Evolutionary conservation across 2,113 vertebrate species (phyloP).

Genomic region (Nipponia nippon): DNA sequence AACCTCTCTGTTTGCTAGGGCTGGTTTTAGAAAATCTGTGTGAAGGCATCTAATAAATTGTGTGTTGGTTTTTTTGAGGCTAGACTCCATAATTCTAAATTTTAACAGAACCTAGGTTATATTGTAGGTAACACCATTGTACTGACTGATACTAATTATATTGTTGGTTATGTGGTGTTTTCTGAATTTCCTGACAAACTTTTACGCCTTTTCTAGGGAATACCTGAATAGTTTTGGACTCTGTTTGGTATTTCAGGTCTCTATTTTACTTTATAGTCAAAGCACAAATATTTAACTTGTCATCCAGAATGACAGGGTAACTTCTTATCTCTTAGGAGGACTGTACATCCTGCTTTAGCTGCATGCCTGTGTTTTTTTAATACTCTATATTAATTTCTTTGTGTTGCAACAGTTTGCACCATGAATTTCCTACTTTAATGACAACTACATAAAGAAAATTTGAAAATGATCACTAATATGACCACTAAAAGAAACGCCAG

Average conservation of each 20-base stretch:
- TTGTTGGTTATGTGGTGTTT: background rate
- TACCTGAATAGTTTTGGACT: background rate
- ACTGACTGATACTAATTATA: background rate
- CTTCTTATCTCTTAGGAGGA: background rate
- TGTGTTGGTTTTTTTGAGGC: background rate
- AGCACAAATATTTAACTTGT: background rate
- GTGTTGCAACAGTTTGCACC: fast-evolving
- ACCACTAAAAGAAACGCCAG: background rate
- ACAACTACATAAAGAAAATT: background rate
- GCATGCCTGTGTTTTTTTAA: background rate
- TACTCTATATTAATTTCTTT: background rate
- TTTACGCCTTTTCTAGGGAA: background rate
- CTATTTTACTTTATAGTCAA: background rate
- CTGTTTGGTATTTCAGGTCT: background rate
- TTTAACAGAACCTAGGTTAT: background rate
- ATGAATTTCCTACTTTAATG: background rate
- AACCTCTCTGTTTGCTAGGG: background rate
- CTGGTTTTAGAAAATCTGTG: background rate
- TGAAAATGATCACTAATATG: background rate
- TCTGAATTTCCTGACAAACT: background rate
- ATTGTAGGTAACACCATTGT: background rate
- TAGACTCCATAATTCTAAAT: background rate
- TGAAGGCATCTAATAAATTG: background rate
- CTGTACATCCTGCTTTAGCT: background rate
- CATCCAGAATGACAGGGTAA: background rate